phyloP scores from a whole-genome alignment of 2,797 vertebrate genomes.

The Periparus ater region DNA sequence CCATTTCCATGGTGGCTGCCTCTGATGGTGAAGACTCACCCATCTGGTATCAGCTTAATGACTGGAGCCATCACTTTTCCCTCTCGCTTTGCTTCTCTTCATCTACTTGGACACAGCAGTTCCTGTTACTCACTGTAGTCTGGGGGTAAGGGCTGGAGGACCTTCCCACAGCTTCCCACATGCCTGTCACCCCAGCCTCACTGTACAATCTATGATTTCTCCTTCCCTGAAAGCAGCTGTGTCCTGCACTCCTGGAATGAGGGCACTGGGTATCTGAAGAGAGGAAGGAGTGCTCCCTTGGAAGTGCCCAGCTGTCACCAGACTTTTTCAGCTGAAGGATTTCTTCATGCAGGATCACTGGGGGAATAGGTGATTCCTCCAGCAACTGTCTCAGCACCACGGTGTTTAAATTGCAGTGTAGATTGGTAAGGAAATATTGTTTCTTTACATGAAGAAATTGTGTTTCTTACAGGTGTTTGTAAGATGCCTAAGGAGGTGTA shows the following conservation, averaged over 20 bases:
- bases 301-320: background rate
- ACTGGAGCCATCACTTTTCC: background rate
- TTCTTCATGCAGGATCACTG: background rate
- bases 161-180: rapidly evolving
- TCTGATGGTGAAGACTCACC: background rate
- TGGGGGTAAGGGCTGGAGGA: background rate
- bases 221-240: background rate
- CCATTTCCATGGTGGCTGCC: background rate
- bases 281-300: background rate
- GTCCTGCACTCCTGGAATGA: background rate
- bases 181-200: background rate
- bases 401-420: background rate
- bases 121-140: background rate
- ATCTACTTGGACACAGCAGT: background rate
- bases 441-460: background rate
- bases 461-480: background rate
- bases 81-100: background rate
- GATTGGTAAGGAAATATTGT: background rate
- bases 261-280: background rate
- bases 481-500: background rate
- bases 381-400: background rate
- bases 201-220: background rate
- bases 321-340: background rate
- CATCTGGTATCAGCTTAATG: background rate
- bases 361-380: background rate